phyloP scores from a whole-genome alignment of 2,888 invertebrate genomes.

The Lypha dubia region DNA sequence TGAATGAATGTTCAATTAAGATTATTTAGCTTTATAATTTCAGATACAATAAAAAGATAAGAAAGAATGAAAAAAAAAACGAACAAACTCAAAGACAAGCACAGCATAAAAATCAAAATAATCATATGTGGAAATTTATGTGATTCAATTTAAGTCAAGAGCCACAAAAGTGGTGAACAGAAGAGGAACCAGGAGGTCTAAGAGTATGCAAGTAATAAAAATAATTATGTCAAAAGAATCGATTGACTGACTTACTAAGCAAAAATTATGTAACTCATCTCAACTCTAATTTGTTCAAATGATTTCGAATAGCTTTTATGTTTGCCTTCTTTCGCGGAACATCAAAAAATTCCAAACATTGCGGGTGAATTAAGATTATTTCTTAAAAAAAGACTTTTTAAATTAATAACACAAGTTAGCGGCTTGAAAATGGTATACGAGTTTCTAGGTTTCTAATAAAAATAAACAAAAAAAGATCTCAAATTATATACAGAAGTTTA shows the following conservation, averaged over 20 bases:
- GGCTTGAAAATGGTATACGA: neutral
- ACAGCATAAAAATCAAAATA: constrained; percentile 48
- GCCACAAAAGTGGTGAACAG: neutral
- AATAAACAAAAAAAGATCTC: neutral
- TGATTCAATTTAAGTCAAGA: constrained; percentile 53
- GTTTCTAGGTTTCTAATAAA: constrained; percentile 2
- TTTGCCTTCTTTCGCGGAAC: constrained; percentile 32
- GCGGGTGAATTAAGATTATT: constrained; percentile 24
- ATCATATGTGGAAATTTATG: constrained; percentile 54
- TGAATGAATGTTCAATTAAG: constrained; percentile 72
- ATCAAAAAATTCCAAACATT: constrained; percentile 7
- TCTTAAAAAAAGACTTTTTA: neutral
- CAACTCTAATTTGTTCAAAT: constrained; percentile 56
- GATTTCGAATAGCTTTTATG: constrained; percentile 19
- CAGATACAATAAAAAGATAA: constrained; percentile 56
- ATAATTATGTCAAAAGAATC: constrained; percentile 46
- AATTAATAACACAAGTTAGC: constrained; percentile 9
- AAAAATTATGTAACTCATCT: neutral
- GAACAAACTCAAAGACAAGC: constrained; percentile 21
- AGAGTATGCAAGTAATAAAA: constrained; percentile 32
- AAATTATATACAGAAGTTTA: neutral
- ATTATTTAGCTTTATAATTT: constrained; percentile 70
- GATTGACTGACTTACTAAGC: constrained; percentile 31
- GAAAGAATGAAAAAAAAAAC: constrained; percentile 11
- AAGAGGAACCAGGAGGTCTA: neutral